phyloP scores from a whole-genome alignment of 2,113 vertebrate species.

The Panurus biarmicus region DNA sequence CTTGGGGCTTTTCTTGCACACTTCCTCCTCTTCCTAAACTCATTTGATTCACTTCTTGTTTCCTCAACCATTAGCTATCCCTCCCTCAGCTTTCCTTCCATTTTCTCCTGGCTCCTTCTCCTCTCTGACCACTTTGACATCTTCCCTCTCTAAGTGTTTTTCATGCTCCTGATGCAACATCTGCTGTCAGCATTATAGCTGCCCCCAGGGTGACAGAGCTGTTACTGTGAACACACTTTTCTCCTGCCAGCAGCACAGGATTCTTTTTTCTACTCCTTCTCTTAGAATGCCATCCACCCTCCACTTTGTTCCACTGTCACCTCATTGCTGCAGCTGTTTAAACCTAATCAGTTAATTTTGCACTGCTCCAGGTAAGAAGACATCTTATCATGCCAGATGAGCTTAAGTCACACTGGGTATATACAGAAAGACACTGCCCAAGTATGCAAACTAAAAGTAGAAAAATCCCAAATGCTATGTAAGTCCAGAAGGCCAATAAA shows the following conservation, averaged over 20 bases:
- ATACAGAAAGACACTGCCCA: not conserved
- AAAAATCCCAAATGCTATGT: not conserved
- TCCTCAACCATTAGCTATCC: not conserved
- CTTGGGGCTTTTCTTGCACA: not conserved
- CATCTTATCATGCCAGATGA: not conserved
- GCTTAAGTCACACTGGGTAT: not conserved
- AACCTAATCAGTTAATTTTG: not conserved
- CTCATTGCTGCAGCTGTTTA: not conserved
- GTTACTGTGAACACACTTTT: accelerated
- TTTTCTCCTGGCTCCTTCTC: not conserved
- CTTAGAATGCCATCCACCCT: not conserved
- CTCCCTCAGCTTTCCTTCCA: not conserved
- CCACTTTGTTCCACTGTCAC: not conserved
- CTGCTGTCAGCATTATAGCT: not conserved
- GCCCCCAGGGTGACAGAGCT: accelerated
- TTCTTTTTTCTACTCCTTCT: not conserved
- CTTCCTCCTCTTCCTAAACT: not conserved
- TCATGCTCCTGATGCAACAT: not conserved
- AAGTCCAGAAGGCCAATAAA: not conserved
- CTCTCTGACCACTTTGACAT: not conserved
- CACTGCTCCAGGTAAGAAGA: not conserved
- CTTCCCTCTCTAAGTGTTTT: not conserved
- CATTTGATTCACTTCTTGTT: not conserved
- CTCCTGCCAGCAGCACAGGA: not conserved
- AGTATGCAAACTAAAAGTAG: not conserved